Percentiles rank a stretch among this genome's conserved stretches.
phyloP scores from a whole-genome alignment of 2,797 vertebrate genomes.

The Ataeniobius toweri region DNA sequence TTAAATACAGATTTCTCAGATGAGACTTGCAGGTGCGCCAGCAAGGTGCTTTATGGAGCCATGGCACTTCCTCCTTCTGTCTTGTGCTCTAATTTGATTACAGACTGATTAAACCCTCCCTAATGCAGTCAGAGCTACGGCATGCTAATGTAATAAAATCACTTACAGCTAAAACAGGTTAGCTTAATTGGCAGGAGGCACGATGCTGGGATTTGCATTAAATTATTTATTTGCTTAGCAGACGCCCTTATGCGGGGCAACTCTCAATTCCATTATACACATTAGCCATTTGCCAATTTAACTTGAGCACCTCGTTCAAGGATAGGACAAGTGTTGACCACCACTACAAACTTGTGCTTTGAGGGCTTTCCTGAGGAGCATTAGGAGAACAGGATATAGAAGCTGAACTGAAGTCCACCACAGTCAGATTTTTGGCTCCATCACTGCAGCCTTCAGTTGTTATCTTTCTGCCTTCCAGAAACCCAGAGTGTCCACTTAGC shows the following conservation, averaged over 20 bases:
- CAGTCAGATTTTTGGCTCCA: slow-evolving; percentile 8
- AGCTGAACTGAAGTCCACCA: not conserved
- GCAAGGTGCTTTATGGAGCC: slow-evolving; percentile 74
- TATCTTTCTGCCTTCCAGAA: slow-evolving; percentile 5
- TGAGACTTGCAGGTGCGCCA: slow-evolving; percentile 71
- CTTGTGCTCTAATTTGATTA: slow-evolving; percentile 81
- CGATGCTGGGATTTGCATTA: slow-evolving; percentile 82
- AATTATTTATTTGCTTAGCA: slow-evolving; percentile 86
- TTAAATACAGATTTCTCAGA: slow-evolving; percentile 59
- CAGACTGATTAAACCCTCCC: slow-evolving; percentile 82
- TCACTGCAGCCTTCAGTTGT: not conserved
- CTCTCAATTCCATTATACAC: slow-evolving; percentile 81
- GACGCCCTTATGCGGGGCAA: slow-evolving; percentile 74
- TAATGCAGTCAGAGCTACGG: slow-evolving; percentile 84
- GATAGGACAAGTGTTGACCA: slow-evolving; percentile 65
- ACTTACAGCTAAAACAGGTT: slow-evolving; percentile 85
- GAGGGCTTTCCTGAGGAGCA: slow-evolving; percentile 31
- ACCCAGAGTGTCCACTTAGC: slow-evolving; percentile 33
- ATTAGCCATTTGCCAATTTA: slow-evolving; percentile 81
- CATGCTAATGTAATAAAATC: slow-evolving; percentile 86
- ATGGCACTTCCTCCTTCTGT: slow-evolving; percentile 77
- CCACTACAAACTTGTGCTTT: slow-evolving; percentile 28
- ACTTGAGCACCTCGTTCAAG: slow-evolving; percentile 76
- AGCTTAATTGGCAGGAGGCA: slow-evolving; percentile 85
- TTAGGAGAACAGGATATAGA: slow-evolving; percentile 43